phyloP scores from a whole-genome alignment of 2,888 invertebrate species.

The Sphaerophoria rueppellii region DNA sequence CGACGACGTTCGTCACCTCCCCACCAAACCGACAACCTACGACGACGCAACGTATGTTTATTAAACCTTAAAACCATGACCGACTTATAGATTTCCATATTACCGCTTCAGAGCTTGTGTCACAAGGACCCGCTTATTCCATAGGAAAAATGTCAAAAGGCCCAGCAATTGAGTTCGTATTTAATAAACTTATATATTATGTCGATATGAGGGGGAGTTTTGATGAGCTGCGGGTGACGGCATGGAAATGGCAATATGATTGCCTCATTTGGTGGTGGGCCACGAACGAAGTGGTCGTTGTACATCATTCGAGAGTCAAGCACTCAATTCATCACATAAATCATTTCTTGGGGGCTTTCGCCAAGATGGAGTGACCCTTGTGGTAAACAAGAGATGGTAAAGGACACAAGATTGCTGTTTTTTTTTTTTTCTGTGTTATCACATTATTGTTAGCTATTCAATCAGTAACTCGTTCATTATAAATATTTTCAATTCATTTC shows the following conservation, averaged over 20 bases:
- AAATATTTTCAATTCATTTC: no score
- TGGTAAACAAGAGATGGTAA: no score
- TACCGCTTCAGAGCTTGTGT: not conserved
- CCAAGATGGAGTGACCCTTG: not conserved
- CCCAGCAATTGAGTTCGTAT: slow-evolving; percentile 50
- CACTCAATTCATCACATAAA: slow-evolving; percentile 57
- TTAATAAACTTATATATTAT: slow-evolving; percentile 60
- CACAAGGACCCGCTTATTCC: slow-evolving; percentile 34
- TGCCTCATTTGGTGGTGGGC: slow-evolving; percentile 36
- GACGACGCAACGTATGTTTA: no score
- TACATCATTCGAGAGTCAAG: slow-evolving; percentile 57
- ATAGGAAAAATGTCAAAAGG: slow-evolving; percentile 61
- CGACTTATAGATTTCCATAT: slow-evolving; percentile 30
- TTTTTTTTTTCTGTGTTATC: no score
- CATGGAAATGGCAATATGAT: slow-evolving; percentile 21
- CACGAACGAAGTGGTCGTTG: slow-evolving; percentile 24
- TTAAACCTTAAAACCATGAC: slow-evolving; percentile 40
- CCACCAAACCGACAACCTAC: slow-evolving; percentile 5
- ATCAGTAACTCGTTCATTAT: no score
- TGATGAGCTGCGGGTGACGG: not conserved
- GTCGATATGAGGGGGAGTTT: slow-evolving; percentile 32
- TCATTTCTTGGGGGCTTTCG: slow-evolving; percentile 53
- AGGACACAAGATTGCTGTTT: no score
- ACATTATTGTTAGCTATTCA: no score
- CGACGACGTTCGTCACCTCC: not conserved